These are phyloP conservation scores for Drosophila nasuta DNA, from an alignment of 1,140 invertebrate genomes.

Conservation along the genomic window DNA sequence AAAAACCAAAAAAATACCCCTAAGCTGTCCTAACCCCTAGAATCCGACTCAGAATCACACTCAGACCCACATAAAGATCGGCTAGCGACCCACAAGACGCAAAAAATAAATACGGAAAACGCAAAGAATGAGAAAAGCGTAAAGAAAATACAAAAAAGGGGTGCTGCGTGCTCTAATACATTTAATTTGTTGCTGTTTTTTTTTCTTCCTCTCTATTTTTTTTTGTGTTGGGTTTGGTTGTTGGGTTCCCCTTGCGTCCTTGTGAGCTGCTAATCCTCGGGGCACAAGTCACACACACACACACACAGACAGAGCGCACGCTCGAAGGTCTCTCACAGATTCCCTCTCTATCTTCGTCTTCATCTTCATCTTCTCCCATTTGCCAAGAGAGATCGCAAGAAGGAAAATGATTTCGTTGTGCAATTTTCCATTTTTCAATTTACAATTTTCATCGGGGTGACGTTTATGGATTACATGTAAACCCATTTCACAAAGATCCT, in stretches of 20 bases:
- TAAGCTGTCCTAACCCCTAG: constrained; percentile 51
- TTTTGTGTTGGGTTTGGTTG: too few relatives aligned
- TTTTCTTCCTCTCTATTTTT: constrained; percentile 1
- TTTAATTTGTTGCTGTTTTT: constrained; percentile 80
- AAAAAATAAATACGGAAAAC: not conserved
- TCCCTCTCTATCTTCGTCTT: not conserved
- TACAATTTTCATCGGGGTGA: constrained; percentile 62
- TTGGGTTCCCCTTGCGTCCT: constrained; percentile 6
- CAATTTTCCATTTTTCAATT: constrained; percentile 46
- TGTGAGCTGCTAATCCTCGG: constrained; percentile 61
- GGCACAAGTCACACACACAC: constrained; percentile 59
- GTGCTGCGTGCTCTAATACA: constrained; percentile 66
- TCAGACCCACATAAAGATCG: constrained; percentile 35
- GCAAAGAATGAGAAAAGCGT: not conserved
- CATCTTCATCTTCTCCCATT: not conserved
- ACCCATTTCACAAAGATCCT: constrained; percentile 62
- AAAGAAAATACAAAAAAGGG: constrained; percentile 44
- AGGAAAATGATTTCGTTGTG: constrained; percentile 65
- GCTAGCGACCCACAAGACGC: constrained; percentile 42
- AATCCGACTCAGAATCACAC: constrained; percentile 6
- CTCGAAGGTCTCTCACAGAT: constrained; percentile 1
- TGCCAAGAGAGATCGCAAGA: constrained; percentile 15
- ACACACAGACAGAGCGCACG: not conserved
- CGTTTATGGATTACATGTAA: constrained; percentile 84
- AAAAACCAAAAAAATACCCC: constrained; percentile 17